Conservation (phyloP, 2,888 invertebrate species). For the Drosophila eohydei region DNA sequence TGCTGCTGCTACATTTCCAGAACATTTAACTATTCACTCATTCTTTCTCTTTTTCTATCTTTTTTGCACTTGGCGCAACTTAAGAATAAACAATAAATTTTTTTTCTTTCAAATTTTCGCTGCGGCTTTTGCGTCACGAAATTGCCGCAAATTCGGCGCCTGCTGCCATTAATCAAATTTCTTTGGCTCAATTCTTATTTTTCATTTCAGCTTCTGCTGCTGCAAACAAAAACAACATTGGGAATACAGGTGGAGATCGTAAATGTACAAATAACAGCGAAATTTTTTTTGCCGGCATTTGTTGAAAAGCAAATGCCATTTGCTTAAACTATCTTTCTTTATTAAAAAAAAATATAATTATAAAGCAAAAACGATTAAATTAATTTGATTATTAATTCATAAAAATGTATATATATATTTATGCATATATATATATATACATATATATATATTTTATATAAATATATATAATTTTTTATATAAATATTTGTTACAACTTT, state of each 20-base stretch:
- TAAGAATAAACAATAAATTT: background rate
- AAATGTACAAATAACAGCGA: slow-evolving; percentile 7
- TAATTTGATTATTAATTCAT: background rate
- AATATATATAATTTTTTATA: too few relatives aligned
- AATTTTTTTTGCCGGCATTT: slow-evolving; percentile 21
- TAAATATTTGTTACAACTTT: background rate
- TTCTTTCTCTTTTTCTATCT: background rate
- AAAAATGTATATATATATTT: background rate
- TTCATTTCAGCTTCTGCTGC: background rate
- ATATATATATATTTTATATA: background rate
- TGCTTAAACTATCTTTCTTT: background rate
- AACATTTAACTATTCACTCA: background rate
- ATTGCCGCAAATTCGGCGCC: slow-evolving; percentile 31
- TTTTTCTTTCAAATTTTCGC: background rate
- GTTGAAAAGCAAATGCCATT: slow-evolving; percentile 4
- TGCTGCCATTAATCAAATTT: slow-evolving; percentile 56
- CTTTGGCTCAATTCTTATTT: slow-evolving; percentile 19
- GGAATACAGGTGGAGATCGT: slow-evolving; percentile 1
- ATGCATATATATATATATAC: background rate
- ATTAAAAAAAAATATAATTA: background rate
- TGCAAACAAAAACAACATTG: slow-evolving; percentile 17
- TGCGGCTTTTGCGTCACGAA: slow-evolving; percentile 28
- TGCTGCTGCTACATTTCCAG: slow-evolving; percentile 9
- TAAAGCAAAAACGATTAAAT: background rate
- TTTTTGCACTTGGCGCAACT: background rate